Base-by-base conservation (phyloP, 2,888 invertebrate species). In the Meteorus colon region DNA sequence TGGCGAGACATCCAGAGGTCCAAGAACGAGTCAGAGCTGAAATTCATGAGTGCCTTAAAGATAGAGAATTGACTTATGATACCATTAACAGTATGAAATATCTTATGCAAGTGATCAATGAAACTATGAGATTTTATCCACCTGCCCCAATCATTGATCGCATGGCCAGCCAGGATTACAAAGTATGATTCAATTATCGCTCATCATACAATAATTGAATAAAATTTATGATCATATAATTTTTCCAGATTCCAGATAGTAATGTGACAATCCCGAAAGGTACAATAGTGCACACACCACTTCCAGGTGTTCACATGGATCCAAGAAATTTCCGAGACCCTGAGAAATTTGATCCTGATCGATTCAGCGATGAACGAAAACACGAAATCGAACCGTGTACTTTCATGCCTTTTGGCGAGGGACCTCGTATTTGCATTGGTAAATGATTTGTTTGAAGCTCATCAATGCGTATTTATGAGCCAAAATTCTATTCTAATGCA, bases 381-480 rank as follows among this genome's bases (percentile, higher is more conserved):
- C 19, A 75, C 6, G 80, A 84, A 1, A 84, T 87, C 5, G 70
- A 74, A 37, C 79, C 81, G 0, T 82, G 75, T 48, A 83, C 85
- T 4, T 88, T 82, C 37, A 78, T 87, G 79, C 86, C 86, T 0
- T 88, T 87, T 45, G 87, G 87, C n/a, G 84, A 86, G 3, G 67
- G 69, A 5, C 74, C 74, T 37, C 62, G 73, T 4, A 75, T 73
- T 59, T 77, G 72, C 29, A 72, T 75, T 29, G 72, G 70, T 77
- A 55, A 71, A 12, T 29, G 1, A 63, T 24, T 24, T 59, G 4
- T 34, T 8, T 34, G 34, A 2, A 48, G 16, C 14, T 5, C 48
- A 10, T 2, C 14, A 45, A 48, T 2, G 4, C 0, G 34, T 34
- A 67, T 70, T 29, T 68, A 59, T 37, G 48, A 55, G 14, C 37